Base-by-base conservation (phyloP, 2,113 vertebrate species). In the Amia ocellicauda region DNA sequence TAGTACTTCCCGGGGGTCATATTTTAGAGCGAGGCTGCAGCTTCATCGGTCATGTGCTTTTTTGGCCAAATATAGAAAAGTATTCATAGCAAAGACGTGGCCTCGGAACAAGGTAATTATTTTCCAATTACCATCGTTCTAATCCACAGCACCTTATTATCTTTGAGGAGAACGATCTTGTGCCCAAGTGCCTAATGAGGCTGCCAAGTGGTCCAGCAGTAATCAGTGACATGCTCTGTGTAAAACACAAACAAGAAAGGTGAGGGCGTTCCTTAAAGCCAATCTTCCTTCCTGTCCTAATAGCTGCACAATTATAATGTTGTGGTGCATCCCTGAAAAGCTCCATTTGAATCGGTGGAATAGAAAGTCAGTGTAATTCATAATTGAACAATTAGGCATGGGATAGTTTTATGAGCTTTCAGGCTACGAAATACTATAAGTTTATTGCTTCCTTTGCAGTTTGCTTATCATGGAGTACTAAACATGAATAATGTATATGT, bases 241-340 rank as follows among this genome's bases (percentile, higher is more conserved):
- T 42, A 49, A 66, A 40, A 66, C 60, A 72, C 49, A 7, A 54
- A 67, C 57, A 67, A 50, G 64, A 16, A 0, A 52, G 63, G 56
- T 63, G 70, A n/a, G 67, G 31, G 62, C 69, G 77, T 75, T 74
- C 78, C 71, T 64, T 64, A 65, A 56, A 71, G 62, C 64, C 20
- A 58, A 69, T 65, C 60, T 29, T 64, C 41, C 0, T 26, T 20
- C 49, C 56, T 57, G 55, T 50, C 68, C 72, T 43, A 20, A 23
- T 70, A 49, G 59, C 54, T 78, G 79, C 73, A 70, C 77, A 61
- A 58, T 57, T 58, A n/a, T 23, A 31, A 7, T 8, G n/a, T n/a
- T 36, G 55, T n/a, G 56, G 56, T n/a, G 7, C 20, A 57, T 2
- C 31, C 28, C 11, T 40, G n/a, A 70, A 52, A 7, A 26, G n/a